Evolutionary conservation across 2,888 invertebrate species (phyloP).

Genomic region (Eristalinus sepulchralis): DNA sequence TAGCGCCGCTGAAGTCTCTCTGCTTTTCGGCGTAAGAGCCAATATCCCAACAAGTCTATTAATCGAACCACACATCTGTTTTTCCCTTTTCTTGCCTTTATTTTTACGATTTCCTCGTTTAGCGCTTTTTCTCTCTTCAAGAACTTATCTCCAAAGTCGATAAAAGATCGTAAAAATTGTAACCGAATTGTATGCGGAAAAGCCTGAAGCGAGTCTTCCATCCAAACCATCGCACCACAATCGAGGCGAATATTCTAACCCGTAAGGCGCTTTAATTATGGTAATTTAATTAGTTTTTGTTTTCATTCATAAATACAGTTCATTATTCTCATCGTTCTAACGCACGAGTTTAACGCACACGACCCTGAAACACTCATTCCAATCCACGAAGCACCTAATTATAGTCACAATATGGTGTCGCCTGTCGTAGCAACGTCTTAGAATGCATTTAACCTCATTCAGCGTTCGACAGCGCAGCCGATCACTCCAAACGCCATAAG

Average conservation of each 20-base stretch:
- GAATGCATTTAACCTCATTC: constrained; percentile 49
- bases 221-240: not conserved
- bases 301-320: constrained; percentile 46
- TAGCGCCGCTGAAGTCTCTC: too few species aligned
- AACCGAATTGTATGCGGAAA: not conserved
- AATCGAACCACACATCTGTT: too few species aligned
- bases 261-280: not conserved
- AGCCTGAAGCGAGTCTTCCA: not conserved
- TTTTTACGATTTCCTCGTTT: too few species aligned
- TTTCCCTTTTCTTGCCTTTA: too few species aligned
- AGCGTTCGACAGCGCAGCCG: not conserved
- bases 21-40: too few species aligned
- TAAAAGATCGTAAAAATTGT: not conserved
- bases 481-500: constrained; percentile 14
- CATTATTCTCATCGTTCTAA: constrained; percentile 37
- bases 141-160: too few species aligned
- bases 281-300: constrained; percentile 14
- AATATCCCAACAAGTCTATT: too few species aligned
- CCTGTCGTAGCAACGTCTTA: constrained; percentile 14
- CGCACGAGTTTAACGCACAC: not conserved
- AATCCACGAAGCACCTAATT: not conserved
- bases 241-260: not conserved
- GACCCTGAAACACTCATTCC: not conserved
- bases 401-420: constrained; percentile 7
- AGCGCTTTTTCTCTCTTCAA: too few species aligned